Conservation (phyloP, 2,797 vertebrate species). For the Melanotaenia pygmaea region DNA sequence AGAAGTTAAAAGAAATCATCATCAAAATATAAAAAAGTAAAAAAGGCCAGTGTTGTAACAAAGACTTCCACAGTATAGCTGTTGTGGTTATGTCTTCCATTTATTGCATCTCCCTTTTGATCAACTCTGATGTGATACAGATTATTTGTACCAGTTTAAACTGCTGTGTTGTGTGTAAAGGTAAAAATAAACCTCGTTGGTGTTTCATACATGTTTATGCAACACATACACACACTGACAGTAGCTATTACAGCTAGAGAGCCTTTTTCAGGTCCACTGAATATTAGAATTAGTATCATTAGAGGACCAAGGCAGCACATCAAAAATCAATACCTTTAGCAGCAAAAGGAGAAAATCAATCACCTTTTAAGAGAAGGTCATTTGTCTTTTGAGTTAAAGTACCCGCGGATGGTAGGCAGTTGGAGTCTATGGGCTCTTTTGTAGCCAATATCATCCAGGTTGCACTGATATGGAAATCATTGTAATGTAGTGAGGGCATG, state of each 20-base stretch:
- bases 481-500: conserved; percentile 35
- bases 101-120: conserved; percentile 14
- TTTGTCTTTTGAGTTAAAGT: conserved; percentile 69
- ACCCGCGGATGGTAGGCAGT: conserved; percentile 57
- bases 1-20: neutral
- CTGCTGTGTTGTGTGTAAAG: conserved; percentile 12
- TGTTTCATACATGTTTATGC: conserved; percentile 43
- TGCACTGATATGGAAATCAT: conserved; percentile 26
- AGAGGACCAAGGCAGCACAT: conserved; percentile 65
- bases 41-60: neutral
- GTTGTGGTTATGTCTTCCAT: neutral
- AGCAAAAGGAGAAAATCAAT: conserved; percentile 75
- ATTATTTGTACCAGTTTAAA: conserved; percentile 23
- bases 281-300: conserved; percentile 78
- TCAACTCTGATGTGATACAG: conserved; percentile 11
- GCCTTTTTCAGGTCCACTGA: conserved; percentile 75
- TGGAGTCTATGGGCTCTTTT: conserved; percentile 45
- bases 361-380: conserved; percentile 73
- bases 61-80: neutral
- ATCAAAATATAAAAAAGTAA: no score
- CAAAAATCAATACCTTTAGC: conserved; percentile 73
- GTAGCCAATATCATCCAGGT: conserved; percentile 40
- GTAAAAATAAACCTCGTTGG: conserved; percentile 36
- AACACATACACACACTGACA: conserved; percentile 35
- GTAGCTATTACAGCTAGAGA: conserved; percentile 62